These are phyloP conservation scores for Vulpes lagopus DNA, from an alignment of 2,113 vertebrate genomes.

Conservation along the genomic window DNA sequence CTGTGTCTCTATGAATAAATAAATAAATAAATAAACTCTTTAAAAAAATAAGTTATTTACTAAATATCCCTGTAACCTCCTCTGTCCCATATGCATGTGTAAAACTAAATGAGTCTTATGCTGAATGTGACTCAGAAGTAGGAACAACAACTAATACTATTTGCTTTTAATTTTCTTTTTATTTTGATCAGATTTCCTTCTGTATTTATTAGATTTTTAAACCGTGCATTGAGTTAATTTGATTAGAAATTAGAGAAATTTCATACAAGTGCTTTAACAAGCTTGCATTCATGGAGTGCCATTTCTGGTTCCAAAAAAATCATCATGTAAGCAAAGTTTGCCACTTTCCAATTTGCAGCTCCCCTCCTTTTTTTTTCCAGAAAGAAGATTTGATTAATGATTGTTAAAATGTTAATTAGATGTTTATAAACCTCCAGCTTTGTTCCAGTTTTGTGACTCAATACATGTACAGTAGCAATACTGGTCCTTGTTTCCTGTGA, in stretches of 20 bases:
- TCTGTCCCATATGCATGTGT: neutral
- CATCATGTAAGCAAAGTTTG: neutral
- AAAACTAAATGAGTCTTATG: neutral
- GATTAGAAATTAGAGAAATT: neutral
- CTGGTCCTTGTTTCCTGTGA: neutral
- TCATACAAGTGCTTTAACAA: neutral
- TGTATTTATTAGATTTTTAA: neutral
- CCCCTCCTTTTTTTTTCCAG: neutral
- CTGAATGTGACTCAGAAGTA: neutral
- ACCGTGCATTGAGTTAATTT: neutral
- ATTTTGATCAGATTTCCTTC: neutral
- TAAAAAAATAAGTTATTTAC: neutral
- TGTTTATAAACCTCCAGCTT: neutral
- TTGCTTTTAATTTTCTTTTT: neutral
- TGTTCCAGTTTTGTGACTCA: neutral
- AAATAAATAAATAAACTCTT: too few relatives aligned
- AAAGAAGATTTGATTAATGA: neutral
- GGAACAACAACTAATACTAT: neutral
- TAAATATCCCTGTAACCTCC: neutral
- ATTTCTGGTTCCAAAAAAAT: neutral
- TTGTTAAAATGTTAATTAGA: neutral
- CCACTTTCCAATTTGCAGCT: neutral
- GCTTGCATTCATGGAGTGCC: neutral
- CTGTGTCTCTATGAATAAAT: too few relatives aligned
- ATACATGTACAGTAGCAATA: neutral